phyloP scores from a whole-genome alignment of 2,888 invertebrate genomes.

The Eurytoma adleriae region DNA sequence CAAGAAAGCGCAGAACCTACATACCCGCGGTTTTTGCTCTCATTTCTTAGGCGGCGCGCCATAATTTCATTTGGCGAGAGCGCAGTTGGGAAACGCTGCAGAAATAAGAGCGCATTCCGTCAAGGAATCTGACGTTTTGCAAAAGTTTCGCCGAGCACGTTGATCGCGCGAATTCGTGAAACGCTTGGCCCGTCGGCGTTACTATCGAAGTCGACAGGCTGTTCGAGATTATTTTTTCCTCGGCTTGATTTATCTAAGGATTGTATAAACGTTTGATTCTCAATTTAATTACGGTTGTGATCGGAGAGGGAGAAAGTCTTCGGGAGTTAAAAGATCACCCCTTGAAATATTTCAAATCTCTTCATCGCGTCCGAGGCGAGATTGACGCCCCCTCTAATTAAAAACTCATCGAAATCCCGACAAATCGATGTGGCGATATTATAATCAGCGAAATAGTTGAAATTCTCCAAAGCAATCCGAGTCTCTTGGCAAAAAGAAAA shows the following conservation, averaged over 20 bases:
- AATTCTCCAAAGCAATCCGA: background rate
- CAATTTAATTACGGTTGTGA: too few species aligned
- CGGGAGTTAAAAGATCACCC: too few species aligned
- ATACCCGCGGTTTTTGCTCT: slow-evolving; percentile 49
- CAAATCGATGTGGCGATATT: background rate
- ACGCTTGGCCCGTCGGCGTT: background rate
- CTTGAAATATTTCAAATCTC: too few species aligned
- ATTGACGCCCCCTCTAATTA: background rate
- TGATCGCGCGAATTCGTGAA: slow-evolving; percentile 14
- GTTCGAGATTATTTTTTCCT: too few species aligned
- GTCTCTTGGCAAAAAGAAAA: slow-evolving; percentile 16
- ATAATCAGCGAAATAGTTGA: background rate
- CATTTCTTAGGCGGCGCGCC: slow-evolving; percentile 43
- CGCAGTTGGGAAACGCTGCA: slow-evolving; percentile 38
- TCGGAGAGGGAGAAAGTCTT: too few species aligned
- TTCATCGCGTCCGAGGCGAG: background rate
- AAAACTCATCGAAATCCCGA: background rate
- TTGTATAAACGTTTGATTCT: too few species aligned
- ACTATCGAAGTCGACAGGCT: too few species aligned
- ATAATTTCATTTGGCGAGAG: slow-evolving; percentile 42
- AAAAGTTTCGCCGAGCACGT: background rate
- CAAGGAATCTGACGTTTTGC: slow-evolving; percentile 30
- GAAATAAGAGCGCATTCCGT: slow-evolving; percentile 44
- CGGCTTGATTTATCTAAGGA: too few species aligned
- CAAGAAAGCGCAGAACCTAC: slow-evolving; percentile 45